Evolutionary conservation across 2,888 invertebrate genomes (phyloP).

Genomic region (Sphaerophoria taeniata): DNA sequence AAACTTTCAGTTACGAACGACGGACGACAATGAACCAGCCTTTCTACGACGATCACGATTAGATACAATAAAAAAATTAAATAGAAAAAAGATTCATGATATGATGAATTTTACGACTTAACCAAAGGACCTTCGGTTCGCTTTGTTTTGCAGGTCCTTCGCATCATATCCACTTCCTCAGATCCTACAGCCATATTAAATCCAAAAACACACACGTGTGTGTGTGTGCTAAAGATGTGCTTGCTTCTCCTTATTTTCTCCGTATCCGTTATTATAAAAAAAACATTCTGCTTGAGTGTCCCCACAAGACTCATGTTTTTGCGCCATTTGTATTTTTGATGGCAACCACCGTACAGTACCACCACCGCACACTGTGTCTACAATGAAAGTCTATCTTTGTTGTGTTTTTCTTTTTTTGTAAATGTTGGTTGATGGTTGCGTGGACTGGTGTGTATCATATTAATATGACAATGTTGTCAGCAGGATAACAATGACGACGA

Average conservation of each 20-base stretch:
- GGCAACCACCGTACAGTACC: too few relatives aligned
- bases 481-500: slow-evolving; percentile 28
- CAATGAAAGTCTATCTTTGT: too few relatives aligned
- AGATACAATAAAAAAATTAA: slow-evolving; percentile 23
- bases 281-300: slow-evolving; percentile 40
- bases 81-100: slow-evolving; percentile 39
- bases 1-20: neutral
- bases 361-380: too few relatives aligned
- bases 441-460: slow-evolving; percentile 52
- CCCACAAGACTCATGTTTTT: slow-evolving; percentile 35
- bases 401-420: neutral
- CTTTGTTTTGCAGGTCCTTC: slow-evolving; percentile 46
- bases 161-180: slow-evolving; percentile 37
- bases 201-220: neutral
- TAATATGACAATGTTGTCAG: slow-evolving; percentile 50
- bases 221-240: slow-evolving; percentile 29
- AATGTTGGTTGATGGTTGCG: slow-evolving; percentile 33
- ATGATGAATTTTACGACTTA: slow-evolving; percentile 69
- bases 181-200: too few relatives aligned
- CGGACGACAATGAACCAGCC: too few relatives aligned
- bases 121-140: slow-evolving; percentile 61
- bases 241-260: slow-evolving; percentile 22
- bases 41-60: slow-evolving; percentile 18
- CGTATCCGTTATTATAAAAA: slow-evolving; percentile 48
- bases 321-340: slow-evolving; percentile 26